Evolutionary conservation across 2,888 invertebrate genomes (phyloP).

Genomic region (Itoplectis maculator): DNA sequence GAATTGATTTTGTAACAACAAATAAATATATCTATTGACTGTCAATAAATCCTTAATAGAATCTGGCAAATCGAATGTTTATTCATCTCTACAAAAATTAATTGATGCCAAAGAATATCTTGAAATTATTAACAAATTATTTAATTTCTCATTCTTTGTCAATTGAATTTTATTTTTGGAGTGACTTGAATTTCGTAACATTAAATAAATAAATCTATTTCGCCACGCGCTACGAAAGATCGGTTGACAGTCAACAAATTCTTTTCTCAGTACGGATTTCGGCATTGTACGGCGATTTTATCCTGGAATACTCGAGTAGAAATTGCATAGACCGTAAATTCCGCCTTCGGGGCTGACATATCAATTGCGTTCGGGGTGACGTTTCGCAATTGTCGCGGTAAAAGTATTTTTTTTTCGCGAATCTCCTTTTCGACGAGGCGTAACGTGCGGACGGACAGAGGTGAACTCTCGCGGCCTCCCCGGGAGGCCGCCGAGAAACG

Average conservation of each 20-base stretch:
- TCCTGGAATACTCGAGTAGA: constrained; percentile 28
- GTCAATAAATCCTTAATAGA: too few relatives aligned
- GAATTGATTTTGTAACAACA: too few relatives aligned
- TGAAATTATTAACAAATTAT: too few relatives aligned
- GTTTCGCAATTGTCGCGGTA: constrained; percentile 44
- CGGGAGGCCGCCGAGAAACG: constrained; percentile 33
- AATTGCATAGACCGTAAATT: constrained; percentile 60
- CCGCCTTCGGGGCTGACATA: constrained; percentile 37
- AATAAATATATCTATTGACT: too few relatives aligned
- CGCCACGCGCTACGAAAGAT: background rate
- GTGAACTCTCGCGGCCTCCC: constrained; percentile 12
- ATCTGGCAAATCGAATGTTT: too few relatives aligned
- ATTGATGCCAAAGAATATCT: too few relatives aligned
- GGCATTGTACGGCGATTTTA: background rate
- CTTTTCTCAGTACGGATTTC: background rate
- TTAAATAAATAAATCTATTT: background rate
- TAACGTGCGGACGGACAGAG: too few relatives aligned
- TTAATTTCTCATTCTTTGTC: too few relatives aligned
- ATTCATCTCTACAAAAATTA: too few relatives aligned
- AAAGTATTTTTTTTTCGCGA: constrained; percentile 40
- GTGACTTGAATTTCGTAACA: too few relatives aligned
- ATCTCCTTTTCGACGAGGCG: constrained; percentile 44
- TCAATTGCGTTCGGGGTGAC: constrained; percentile 44
- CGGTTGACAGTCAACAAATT: background rate
- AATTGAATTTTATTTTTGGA: too few relatives aligned